Evolutionary conservation across 2,113 vertebrate genomes (phyloP).

Genomic region (Neolamprologus modestus): DNA sequence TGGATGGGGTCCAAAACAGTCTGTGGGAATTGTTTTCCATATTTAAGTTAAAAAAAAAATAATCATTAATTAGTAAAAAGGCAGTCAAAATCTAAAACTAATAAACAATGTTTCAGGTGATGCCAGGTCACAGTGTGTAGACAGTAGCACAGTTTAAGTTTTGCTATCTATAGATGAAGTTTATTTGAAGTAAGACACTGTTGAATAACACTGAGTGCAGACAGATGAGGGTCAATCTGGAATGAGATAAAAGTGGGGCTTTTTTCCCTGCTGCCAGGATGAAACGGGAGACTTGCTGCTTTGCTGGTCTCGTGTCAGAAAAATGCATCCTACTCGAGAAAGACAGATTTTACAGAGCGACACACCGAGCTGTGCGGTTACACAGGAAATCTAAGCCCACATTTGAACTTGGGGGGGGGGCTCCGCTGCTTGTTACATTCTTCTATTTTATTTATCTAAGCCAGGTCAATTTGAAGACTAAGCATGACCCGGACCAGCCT

Average conservation of each 20-base stretch:
- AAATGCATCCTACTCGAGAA: neutral
- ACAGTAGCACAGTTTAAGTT: neutral
- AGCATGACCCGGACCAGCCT: slow-evolving; percentile 43
- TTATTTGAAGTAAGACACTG: slow-evolving; percentile 11
- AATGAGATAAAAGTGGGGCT: neutral
- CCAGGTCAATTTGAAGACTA: slow-evolving; percentile 50
- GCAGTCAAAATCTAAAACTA: neutral
- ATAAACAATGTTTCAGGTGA: neutral
- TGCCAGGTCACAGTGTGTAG: neutral
- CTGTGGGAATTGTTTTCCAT: neutral
- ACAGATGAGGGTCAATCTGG: neutral
- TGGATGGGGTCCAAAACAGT: neutral
- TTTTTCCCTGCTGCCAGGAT: neutral
- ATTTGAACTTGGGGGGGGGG: neutral
- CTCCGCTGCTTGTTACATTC: slow-evolving; percentile 32
- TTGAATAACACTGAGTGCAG: neutral
- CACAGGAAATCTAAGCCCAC: slow-evolving; percentile 7
- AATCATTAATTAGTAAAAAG: neutral
- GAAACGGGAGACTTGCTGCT: neutral
- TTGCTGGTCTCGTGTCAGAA: neutral
- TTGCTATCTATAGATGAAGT: neutral
- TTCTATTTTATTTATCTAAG: slow-evolving; percentile 52
- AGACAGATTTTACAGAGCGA: neutral
- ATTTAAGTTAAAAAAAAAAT: neutral
- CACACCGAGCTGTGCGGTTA: neutral